Percentiles rank a stretch among this genome's conserved stretches.
Evolutionary conservation across 2,113 vertebrate species (phyloP).

Genomic region (Tyto alba): DNA sequence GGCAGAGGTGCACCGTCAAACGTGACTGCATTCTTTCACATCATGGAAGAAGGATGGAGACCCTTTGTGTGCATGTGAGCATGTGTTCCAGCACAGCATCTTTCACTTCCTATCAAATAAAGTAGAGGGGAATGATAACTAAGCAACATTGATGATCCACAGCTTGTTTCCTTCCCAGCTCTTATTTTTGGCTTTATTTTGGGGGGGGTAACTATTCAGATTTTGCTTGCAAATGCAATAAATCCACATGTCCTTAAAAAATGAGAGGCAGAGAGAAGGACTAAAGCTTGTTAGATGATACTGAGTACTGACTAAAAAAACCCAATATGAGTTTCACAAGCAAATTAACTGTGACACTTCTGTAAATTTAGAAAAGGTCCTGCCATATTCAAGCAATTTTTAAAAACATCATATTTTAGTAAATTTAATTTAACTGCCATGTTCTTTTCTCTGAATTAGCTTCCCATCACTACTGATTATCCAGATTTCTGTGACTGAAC

Average conservation of each 20-base stretch:
- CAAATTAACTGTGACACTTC: background rate
- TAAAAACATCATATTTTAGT: background rate
- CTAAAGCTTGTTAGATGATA: background rate
- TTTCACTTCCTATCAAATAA: background rate
- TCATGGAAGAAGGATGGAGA: background rate
- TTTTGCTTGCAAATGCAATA: background rate
- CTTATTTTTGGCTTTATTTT: background rate
- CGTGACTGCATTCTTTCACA: fast-evolving
- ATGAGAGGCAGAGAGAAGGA: background rate
- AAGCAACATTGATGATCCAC: background rate
- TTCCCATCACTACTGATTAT: background rate
- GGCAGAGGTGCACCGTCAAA: background rate
- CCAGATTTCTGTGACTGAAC: background rate
- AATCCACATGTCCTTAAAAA: background rate
- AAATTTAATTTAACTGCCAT: background rate
- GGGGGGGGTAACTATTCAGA: background rate
- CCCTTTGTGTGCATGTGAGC: background rate
- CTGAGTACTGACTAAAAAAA: background rate
- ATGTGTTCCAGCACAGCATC: background rate
- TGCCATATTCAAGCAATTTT: background rate
- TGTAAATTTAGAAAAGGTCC: background rate
- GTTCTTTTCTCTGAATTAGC: background rate
- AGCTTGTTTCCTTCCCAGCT: background rate
- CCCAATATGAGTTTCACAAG: background rate
- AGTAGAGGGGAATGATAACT: background rate